These are phyloP conservation scores for Ictalurus furcatus DNA, from an alignment of 2,113 vertebrate species.

Conservation along the genomic window DNA sequence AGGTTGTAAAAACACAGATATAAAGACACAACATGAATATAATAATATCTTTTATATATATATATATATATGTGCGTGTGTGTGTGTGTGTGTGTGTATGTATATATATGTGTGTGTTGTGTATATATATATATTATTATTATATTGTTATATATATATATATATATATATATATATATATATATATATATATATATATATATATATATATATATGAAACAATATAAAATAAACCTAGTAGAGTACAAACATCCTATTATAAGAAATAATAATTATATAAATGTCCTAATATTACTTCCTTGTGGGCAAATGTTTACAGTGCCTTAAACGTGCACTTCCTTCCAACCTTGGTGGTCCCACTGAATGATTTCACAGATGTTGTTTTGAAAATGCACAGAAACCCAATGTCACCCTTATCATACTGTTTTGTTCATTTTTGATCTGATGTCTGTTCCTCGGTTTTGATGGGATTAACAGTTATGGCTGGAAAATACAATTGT, in stretches of 20 bases:
- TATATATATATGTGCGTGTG: too few species aligned
- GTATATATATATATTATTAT: too few species aligned
- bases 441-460: background rate
- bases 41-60: background rate
- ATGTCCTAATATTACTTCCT: background rate
- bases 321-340: slow-evolving; percentile 58
- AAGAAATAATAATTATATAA: background rate
- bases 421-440: slow-evolving; percentile 42
- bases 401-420: slow-evolving; percentile 35
- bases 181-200: too few species aligned
- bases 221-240: background rate
- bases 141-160: too few species aligned
- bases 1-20: background rate
- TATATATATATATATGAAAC: too few species aligned
- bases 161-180: too few species aligned
- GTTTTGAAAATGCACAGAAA: slow-evolving; percentile 27
- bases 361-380: slow-evolving; percentile 68
- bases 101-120: too few species aligned
- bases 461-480: background rate
- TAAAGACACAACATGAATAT: background rate
- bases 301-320: slow-evolving; percentile 44
- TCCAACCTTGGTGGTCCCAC: slow-evolving; percentile 61
- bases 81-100: too few species aligned
- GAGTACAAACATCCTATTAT: background rate
- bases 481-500: slow-evolving; percentile 25